Base-by-base conservation (phyloP, 1,140 invertebrate species). In the Rhyzopertha dominica region DNA sequence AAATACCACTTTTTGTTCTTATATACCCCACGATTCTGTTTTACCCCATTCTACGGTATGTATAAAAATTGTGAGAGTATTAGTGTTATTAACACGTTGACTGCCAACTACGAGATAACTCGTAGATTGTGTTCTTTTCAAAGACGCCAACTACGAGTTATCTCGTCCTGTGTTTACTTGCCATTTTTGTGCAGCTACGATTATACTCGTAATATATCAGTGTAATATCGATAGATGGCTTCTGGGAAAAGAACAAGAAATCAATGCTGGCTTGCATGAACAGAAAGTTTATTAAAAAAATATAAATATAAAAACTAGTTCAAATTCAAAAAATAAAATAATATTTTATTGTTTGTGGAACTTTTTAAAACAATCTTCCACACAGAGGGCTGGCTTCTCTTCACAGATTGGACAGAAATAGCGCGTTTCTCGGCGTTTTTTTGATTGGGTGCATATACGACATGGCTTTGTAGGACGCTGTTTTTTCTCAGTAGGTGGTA, bases 71-170 rank as follows among this genome's bases (percentile, higher is more conserved):
- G n/a, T n/a, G n/a, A n/a, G n/a, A n/a, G n/a, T n/a, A n/a, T n/a
- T n/a, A n/a, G n/a, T n/a, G n/a, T n/a, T n/a, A 31, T 45, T 49
- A 50, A 50, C 43, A 40, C 25, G 43, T 51, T 51, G 49, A 43
- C 45, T 51, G 44, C 45, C 49, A 43, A 51, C 37, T 47, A 47
- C 39, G 26, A 49, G 40, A 48, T 44, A 49, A 44, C 46, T 44
- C 39, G 46, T 48, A 47, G 46, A n/a, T 49, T 39, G 32, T 28
- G 22, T 44, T 43, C 28, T 43, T 49, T 35, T 5, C 35, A 20
- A 43, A 39, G 26, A 49, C 41, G 40, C 46, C 46, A 24, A 49
- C 50, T 44, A 47, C 49, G 30, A 43, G 45, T 48, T 51, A 48
- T 48, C 37, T 41, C 42, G 35, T 44, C n/a, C 28, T 42, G 16